Conservation (phyloP, 2,113 vertebrate genomes). For the Larimichthys polyactis region DNA sequence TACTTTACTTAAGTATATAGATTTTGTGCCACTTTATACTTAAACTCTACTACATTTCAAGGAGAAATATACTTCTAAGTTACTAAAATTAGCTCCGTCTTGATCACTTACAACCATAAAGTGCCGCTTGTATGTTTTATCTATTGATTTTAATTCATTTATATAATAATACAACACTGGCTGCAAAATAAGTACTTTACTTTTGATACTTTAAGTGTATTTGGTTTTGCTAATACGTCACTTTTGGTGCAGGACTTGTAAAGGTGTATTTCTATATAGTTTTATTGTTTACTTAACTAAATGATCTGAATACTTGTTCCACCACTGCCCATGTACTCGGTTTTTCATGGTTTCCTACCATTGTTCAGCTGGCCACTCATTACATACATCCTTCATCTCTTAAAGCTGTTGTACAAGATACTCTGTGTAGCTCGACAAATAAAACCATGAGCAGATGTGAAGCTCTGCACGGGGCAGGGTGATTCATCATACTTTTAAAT, state of each 20-base stretch:
- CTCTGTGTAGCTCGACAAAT: constrained; percentile 48
- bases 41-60: background rate
- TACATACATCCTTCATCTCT: constrained; percentile 23
- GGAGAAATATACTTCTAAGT: background rate
- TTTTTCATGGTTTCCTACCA: constrained; percentile 12
- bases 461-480: constrained; percentile 14
- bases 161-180: background rate
- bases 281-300: background rate
- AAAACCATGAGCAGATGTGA: constrained; percentile 39
- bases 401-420: constrained; percentile 27
- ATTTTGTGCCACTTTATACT: background rate
- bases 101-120: background rate
- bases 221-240: background rate
- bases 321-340: background rate
- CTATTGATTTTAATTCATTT: background rate
- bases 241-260: background rate
- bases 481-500: constrained; percentile 67
- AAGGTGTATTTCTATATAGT: background rate
- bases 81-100: background rate
- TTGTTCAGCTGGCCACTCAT: constrained; percentile 16
- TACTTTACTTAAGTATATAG: background rate
- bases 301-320: constrained; percentile 4
- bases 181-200: background rate
- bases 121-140: background rate
- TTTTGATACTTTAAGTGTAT: background rate